These are phyloP conservation scores for Rhadinocentrus ornatus DNA, from an alignment of 2,797 vertebrate genomes.

Conservation along the genomic window DNA sequence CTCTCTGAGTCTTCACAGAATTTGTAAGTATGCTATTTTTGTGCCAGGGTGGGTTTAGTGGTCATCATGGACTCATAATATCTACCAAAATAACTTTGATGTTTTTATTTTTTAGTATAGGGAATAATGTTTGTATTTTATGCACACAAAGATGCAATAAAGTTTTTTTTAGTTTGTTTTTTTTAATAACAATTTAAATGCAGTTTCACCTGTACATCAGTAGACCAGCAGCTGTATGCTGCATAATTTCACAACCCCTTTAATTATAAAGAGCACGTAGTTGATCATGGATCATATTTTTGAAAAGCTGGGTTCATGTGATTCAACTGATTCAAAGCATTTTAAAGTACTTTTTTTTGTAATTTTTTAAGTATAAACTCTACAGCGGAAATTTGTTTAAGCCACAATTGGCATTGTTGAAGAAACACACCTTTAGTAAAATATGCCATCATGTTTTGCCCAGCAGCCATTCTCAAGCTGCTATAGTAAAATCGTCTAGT, in stretches of 20 bases:
- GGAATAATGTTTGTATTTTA: not conserved
- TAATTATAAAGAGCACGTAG: not conserved
- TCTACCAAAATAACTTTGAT: not conserved
- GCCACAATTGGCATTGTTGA: not conserved
- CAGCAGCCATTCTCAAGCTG: too few relatives aligned
- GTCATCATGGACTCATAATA: not conserved
- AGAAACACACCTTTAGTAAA: too few relatives aligned
- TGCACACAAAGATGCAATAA: too few relatives aligned
- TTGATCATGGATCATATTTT: not conserved
- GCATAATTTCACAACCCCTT: not conserved
- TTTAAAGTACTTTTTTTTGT: too few relatives aligned
- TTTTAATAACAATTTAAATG: not conserved
- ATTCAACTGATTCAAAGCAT: not conserved
- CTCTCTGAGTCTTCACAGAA: slow-evolving; percentile 71
- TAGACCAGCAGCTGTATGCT: not conserved
- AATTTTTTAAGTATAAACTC: too few relatives aligned
- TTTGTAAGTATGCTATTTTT: slow-evolving; percentile 61
- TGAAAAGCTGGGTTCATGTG: not conserved
- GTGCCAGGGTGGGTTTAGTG: not conserved
- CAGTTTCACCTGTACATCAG: not conserved
- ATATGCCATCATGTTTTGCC: too few relatives aligned
- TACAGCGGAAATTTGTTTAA: not conserved
- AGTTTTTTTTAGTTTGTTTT: not conserved
- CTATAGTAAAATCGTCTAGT: too few relatives aligned
- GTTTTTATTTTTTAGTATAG: not conserved